A percentile compares a stretch with the other conserved stretches of the same genome.
Conservation (phyloP, 1,140 invertebrate genomes). For the Helicoverpa zea region DNA sequence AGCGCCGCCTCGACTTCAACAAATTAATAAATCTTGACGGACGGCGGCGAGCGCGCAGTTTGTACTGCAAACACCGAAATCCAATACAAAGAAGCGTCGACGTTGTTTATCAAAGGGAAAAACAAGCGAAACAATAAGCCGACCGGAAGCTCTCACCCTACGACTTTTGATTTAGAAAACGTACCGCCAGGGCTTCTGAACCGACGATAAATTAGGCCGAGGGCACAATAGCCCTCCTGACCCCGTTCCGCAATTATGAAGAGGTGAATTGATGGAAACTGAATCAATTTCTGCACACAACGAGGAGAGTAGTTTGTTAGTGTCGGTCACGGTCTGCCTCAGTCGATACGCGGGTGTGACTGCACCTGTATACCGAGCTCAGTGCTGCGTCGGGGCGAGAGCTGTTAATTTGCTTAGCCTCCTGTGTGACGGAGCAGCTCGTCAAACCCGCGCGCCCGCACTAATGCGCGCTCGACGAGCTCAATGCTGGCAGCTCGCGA, state of each 20-base stretch:
- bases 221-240: conserved; percentile 48
- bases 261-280: conserved; percentile 43
- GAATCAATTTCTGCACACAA: conserved; percentile 49
- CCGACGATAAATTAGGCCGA: conserved; percentile 49
- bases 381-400: neutral
- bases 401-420: neutral
- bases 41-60: conserved; percentile 31
- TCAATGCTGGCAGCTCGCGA: neutral
- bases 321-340: neutral
- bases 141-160: conserved; percentile 50
- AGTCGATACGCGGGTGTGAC: neutral
- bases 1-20: conserved; percentile 9
- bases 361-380: neutral
- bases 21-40: conserved; percentile 44
- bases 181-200: conserved; percentile 30
- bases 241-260: conserved; percentile 48
- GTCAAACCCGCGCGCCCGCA: neutral
- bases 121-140: conserved; percentile 55
- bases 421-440: neutral
- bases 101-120: conserved; percentile 57
- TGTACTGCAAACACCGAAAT: conserved; percentile 44
- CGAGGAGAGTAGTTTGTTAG: conserved; percentile 19
- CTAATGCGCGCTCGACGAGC: neutral
- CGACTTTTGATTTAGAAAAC: conserved; percentile 57
- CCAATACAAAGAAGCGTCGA: conserved; percentile 56